Evolutionary conservation across 2,113 vertebrate genomes (phyloP).

Genomic region (Odocoileus virginianus): DNA sequence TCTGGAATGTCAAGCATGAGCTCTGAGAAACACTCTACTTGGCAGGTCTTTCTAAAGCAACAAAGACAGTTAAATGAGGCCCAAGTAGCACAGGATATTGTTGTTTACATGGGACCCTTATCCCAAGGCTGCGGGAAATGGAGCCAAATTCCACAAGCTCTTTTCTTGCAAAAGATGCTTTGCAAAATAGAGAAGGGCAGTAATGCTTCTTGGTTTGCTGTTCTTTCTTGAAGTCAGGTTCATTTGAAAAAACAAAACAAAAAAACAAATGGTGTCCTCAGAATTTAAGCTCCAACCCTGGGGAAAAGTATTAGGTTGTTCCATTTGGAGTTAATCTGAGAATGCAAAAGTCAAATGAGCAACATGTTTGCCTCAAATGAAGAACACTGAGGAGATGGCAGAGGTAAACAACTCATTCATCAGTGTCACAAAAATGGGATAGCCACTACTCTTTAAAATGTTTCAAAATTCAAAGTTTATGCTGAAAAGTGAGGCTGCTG

Average conservation of each 20-base stretch:
- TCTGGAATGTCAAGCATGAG: slow-evolving; percentile 73
- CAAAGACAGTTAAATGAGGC: slow-evolving; percentile 65
- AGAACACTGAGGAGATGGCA: slow-evolving; percentile 43
- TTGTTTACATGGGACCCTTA: slow-evolving; percentile 63
- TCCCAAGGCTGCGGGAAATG: slow-evolving; percentile 48
- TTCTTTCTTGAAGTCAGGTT: slow-evolving; percentile 25
- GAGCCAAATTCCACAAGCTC: slow-evolving; percentile 66
- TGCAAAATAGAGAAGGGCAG: not conserved
- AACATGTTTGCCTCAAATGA: slow-evolving; percentile 7
- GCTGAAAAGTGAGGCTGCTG: not conserved
- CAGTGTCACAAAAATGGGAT: slow-evolving; percentile 41
- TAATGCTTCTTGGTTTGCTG: not conserved
- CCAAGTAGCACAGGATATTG: slow-evolving; percentile 69
- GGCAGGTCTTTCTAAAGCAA: slow-evolving; percentile 64
- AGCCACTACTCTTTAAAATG: not conserved
- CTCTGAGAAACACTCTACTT: slow-evolving; percentile 56
- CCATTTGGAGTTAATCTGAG: slow-evolving; percentile 63
- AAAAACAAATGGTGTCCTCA: slow-evolving; percentile 39
- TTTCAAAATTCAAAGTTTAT: slow-evolving; percentile 16
- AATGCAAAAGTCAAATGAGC: slow-evolving; percentile 62
- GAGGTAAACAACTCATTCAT: not conserved
- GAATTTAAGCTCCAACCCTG: slow-evolving; percentile 40
- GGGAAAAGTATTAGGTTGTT: slow-evolving; percentile 46
- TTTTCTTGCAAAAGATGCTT: slow-evolving; percentile 56
- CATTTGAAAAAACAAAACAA: slow-evolving; percentile 47